Evolutionary conservation across 2,797 vertebrate genomes (phyloP), one percentile per base, ranked within the genome.

Genomic region (Otus scops): DNA sequence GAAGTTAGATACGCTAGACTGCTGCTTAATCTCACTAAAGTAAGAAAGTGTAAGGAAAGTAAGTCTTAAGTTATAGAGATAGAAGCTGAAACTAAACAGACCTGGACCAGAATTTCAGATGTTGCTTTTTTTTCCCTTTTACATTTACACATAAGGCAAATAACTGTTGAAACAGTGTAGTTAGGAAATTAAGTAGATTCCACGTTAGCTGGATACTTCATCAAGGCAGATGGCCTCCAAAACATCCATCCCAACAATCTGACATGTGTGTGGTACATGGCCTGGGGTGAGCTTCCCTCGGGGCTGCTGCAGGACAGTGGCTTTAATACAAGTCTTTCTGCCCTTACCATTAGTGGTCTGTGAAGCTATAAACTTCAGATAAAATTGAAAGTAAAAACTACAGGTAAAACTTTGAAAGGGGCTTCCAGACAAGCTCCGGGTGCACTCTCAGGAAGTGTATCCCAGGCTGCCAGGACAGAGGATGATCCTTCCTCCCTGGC

Each of bases 121-220:
- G n/a, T 50, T 5, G 1, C 2, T 9, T 59, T 28, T 24, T 28
- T 10, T 13, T 6, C 1, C 1, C 43, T 77, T 73, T 41, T 39
- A 34, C 26, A 10, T 45, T 45, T n/a, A 57, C 38, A 41, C 9
- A 14, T 19, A 50, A 71, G 13, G 10, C 41, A 51, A 67, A 41
- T 56, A 71, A 34, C 8, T 30, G 11, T 9, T 54, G 43, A 63
- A 71, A 47, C 23, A 81, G 11, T n/a, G 15, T 22, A 2, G 74
- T 53, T 61, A 41, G 43, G 70, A 50, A 41, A 48, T 24, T n/a
- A 84, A 48, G 22, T 56, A 56, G 51, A 23, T 65, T 39, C 78
- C 20, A 39, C 30, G 22, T 69, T 56, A 74, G 30, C 60, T 24
- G 36, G 43, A 75, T 75, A 34, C 34, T 57, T 48, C 8, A 14